These are phyloP conservation scores for Gymnosoma rotundatum DNA, from an alignment of 2,888 invertebrate species.

Conservation along the genomic window DNA sequence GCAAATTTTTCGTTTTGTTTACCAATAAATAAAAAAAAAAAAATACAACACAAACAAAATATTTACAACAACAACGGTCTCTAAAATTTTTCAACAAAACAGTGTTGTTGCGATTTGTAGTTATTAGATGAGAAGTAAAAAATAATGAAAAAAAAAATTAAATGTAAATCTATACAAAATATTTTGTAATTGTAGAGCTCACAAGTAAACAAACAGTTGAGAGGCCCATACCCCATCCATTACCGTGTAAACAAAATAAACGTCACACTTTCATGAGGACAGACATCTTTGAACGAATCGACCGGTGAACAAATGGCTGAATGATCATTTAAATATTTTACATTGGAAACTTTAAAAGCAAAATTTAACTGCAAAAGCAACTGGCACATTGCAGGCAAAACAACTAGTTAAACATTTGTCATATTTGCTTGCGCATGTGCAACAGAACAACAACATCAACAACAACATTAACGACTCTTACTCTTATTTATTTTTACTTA, in stretches of 20 bases:
- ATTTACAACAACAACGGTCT: not conserved
- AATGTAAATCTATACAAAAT: constrained; percentile 51
- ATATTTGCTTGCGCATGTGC: constrained; percentile 69
- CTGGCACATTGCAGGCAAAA: constrained; percentile 47
- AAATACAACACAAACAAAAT: constrained; percentile 19
- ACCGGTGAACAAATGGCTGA: not conserved
- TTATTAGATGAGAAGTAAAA: constrained; percentile 11
- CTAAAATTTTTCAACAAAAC: not conserved
- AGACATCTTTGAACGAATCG: not conserved
- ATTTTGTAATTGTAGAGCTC: constrained; percentile 60
- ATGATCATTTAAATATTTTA: constrained; percentile 15
- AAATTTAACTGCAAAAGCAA: constrained; percentile 1
- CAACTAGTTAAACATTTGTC: constrained; percentile 64
- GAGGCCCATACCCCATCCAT: constrained; percentile 36
- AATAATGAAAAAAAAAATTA: not conserved
- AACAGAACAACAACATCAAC: constrained; percentile 32
- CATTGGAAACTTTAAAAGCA: constrained; percentile 6
- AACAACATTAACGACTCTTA: constrained; percentile 46
- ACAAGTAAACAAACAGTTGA: constrained; percentile 15
- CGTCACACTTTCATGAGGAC: constrained; percentile 12
- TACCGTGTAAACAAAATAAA: constrained; percentile 15
- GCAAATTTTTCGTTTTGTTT: constrained; percentile 69
- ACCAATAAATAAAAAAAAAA: constrained; percentile 44
- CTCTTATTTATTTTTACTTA: constrained; percentile 44
- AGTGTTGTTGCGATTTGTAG: not conserved